These are phyloP conservation scores for Rhynchotus rufescens DNA, from an alignment of 2,797 vertebrate genomes.

Conservation along the genomic window DNA sequence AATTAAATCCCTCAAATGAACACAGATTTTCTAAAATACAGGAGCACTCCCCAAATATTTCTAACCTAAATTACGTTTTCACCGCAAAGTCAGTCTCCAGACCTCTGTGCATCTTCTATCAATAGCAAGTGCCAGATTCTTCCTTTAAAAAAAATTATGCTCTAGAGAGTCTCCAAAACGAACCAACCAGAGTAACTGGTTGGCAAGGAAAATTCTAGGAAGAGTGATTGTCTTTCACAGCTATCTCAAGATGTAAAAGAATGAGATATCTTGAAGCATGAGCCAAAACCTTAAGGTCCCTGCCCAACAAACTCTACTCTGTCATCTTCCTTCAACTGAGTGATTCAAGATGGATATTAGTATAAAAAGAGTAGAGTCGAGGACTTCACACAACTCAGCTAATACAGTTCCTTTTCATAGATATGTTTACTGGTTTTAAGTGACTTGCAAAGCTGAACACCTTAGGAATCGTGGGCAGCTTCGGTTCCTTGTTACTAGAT, in stretches of 20 bases:
- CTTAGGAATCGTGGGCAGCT: background rate
- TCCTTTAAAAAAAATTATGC: background rate
- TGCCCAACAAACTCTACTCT: background rate
- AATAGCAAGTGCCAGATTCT: background rate
- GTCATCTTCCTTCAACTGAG: background rate
- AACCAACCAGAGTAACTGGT: background rate
- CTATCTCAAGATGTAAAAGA: background rate
- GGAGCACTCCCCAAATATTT: background rate
- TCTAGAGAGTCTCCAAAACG: background rate
- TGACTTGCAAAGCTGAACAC: background rate
- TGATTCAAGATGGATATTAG: background rate
- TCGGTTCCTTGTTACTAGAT: constrained; percentile 18
- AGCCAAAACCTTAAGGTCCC: background rate
- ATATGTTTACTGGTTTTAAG: background rate
- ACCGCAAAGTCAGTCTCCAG: background rate
- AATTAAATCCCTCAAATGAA: background rate
- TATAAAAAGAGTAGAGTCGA: background rate
- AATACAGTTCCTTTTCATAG: background rate
- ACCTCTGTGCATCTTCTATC: background rate
- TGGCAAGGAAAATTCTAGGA: background rate
- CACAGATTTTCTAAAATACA: background rate
- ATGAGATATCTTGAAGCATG: background rate
- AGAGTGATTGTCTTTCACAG: background rate
- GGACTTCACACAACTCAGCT: background rate
- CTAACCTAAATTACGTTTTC: background rate